Percentiles rank a stretch among this genome's conserved stretches.
Evolutionary conservation across 2,113 vertebrate species (phyloP).

Genomic region (Phocoena sinus): DNA sequence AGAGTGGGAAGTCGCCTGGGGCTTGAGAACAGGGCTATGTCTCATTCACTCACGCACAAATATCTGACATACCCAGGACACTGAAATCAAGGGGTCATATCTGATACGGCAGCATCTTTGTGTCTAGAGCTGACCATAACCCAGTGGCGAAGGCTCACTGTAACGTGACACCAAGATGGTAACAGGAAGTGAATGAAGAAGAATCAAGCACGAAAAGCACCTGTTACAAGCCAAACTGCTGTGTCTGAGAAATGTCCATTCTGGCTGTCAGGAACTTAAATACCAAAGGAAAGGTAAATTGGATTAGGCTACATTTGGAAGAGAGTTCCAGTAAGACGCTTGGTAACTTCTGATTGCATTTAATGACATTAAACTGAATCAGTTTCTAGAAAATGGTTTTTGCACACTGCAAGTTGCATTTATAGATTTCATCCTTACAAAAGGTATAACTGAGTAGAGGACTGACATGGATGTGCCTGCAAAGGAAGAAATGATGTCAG

Average conservation of each 20-base stretch:
- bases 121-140: background rate
- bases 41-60: background rate
- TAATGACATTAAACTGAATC: conserved; percentile 64
- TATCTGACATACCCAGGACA: background rate
- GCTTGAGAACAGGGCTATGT: background rate
- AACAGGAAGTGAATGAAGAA: background rate
- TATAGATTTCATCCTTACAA: background rate
- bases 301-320: conserved; percentile 66
- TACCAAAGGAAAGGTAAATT: conserved; percentile 67
- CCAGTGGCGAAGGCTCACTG: background rate
- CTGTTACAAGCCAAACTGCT: conserved; percentile 20
- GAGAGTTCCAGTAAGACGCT: conserved; percentile 61
- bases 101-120: background rate
- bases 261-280: conserved; percentile 38
- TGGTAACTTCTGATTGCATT: conserved; percentile 62
- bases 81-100: background rate
- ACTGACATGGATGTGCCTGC: background rate
- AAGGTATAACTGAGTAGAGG: background rate
- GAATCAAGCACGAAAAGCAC: background rate
- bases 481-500: background rate
- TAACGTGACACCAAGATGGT: background rate
- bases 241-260: conserved; percentile 57
- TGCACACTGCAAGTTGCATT: background rate
- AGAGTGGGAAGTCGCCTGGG: background rate
- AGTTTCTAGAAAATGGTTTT: conserved; percentile 60